These are phyloP conservation scores for Entomobrya multifasciata DNA, from an alignment of 2,888 invertebrate species.

Conservation along the genomic window DNA sequence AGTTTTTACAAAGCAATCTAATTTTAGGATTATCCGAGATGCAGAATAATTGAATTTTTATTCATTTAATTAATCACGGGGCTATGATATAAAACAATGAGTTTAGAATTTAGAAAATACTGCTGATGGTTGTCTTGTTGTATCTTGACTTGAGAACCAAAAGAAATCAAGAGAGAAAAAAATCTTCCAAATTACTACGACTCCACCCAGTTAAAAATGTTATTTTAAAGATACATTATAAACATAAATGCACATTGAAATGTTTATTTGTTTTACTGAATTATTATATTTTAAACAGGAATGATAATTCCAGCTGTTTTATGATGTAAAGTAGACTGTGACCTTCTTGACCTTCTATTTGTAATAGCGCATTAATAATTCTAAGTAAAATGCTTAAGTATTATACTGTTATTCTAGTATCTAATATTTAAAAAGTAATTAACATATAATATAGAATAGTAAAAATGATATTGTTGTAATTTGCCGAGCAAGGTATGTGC, in stretches of 20 bases:
- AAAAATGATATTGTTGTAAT: conserved; percentile 36
- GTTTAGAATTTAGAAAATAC: neutral
- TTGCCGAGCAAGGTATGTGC: conserved; percentile 71
- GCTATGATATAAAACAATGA: neutral
- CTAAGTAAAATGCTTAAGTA: neutral
- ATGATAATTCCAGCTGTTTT: conserved; percentile 18
- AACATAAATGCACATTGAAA: neutral
- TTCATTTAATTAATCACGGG: too few species aligned
- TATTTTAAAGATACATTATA: conserved; percentile 20
- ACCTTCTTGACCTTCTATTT: conserved; percentile 70
- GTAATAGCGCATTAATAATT: neutral
- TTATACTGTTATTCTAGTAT: too few species aligned
- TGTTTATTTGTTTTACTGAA: conserved; percentile 28
- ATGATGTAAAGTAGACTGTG: conserved; percentile 67
- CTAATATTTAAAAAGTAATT: neutral
- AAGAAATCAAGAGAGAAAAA: conserved; percentile 18
- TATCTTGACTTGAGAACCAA: neutral
- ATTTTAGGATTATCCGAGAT: neutral
- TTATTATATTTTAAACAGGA: neutral
- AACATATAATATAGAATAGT: neutral
- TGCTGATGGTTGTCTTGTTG: neutral
- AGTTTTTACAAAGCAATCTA: neutral
- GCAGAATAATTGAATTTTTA: too few species aligned
- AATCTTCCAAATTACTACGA: conserved; percentile 57
- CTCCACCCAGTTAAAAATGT: conserved; percentile 60